phyloP scores from a whole-genome alignment of 30 jellyfish, hydroid and myxozoan species.

The Pelagia noctiluca region DNA sequence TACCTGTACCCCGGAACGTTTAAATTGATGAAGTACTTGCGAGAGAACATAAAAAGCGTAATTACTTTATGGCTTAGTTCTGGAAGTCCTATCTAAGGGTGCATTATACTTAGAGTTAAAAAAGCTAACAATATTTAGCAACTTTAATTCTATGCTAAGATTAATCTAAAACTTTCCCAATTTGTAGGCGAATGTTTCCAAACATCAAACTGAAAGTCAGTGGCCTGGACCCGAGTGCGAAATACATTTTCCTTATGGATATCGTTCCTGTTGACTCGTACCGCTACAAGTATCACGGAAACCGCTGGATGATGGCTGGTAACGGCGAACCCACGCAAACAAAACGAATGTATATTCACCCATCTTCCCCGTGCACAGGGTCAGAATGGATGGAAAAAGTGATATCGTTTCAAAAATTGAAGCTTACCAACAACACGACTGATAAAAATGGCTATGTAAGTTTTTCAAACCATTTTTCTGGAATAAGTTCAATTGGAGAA shows the following conservation, averaged over 20 bases:
- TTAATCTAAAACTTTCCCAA: no score
- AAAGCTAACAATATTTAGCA: no score
- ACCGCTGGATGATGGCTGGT: conserved; percentile 88
- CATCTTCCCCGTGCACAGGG: conserved; percentile 94
- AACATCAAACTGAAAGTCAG: conserved; percentile 64
- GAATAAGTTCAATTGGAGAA: no score
- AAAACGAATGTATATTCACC: conserved; percentile 88
- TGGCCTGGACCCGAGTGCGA: conserved; percentile 83
- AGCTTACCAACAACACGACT: conserved; percentile 76
- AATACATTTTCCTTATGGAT: conserved; percentile 81
- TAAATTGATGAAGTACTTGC: no score
- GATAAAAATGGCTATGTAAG: conserved; percentile 87
- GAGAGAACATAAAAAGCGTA: no score
- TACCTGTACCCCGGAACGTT: no score
- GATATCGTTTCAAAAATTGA: conserved; percentile 80
- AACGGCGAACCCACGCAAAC: conserved; percentile 86
- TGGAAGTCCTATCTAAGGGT: no score
- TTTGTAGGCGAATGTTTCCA: conserved; percentile 97
- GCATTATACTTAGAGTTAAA: no score
- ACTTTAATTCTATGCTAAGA: no score
- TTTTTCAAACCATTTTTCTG: conserved; percentile 27
- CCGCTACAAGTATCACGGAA: conserved; percentile 84
- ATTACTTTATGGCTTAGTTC: no score
- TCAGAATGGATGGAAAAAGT: conserved; percentile 91
- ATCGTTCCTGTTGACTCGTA: conserved; percentile 83